These are phyloP conservation scores for Phylloscopus trochiloides DNA, from an alignment of 2,113 vertebrate genomes.

Conservation along the genomic window DNA sequence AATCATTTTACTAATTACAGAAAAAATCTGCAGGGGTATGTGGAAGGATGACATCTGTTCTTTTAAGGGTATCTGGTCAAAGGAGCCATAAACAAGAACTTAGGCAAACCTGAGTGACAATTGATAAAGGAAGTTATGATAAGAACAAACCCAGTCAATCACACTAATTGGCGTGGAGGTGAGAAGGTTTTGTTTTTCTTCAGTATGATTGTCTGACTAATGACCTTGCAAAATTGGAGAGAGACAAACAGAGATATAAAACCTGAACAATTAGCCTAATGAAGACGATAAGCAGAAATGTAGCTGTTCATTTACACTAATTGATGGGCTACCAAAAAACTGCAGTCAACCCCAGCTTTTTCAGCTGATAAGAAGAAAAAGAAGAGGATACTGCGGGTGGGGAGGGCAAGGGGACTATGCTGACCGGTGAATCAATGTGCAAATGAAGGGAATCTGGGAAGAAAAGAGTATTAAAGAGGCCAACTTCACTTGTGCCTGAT, in stretches of 20 bases:
- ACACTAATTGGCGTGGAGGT: background rate
- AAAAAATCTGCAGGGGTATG: background rate
- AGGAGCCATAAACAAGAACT: background rate
- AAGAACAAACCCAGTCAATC: background rate
- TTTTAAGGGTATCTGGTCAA: background rate
- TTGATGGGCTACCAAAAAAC: background rate
- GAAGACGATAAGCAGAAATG: background rate
- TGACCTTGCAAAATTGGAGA: background rate
- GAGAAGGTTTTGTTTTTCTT: background rate
- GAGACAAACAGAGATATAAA: background rate
- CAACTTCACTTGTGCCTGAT: rapidly evolving
- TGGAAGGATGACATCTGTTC: background rate
- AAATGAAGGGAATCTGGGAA: background rate
- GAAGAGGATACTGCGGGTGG: rapidly evolving
- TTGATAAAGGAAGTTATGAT: background rate
- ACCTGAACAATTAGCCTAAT: background rate
- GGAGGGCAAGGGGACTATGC: rapidly evolving
- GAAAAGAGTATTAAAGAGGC: background rate
- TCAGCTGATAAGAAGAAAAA: background rate
- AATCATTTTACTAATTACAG: background rate
- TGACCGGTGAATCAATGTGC: background rate
- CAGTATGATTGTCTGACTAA: background rate
- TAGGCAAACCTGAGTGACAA: background rate
- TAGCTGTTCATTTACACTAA: background rate
- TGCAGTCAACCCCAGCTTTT: background rate